Conservation (phyloP, 2,888 invertebrate genomes). For the Lordiphosa fenestrarum region DNA sequence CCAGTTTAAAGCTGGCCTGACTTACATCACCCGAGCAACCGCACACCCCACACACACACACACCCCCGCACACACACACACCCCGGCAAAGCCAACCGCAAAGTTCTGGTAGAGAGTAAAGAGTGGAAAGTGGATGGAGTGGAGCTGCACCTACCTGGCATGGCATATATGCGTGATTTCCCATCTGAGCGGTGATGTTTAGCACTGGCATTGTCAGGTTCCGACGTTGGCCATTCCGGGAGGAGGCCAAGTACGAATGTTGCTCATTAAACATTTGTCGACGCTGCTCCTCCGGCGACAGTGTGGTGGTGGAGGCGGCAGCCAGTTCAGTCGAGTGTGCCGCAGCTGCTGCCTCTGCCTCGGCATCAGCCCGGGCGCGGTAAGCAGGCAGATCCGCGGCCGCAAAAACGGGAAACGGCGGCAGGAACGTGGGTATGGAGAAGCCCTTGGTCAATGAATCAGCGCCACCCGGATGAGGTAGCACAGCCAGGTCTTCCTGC, state of each 20-base stretch:
- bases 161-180: constrained; percentile 94
- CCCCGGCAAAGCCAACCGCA: no score
- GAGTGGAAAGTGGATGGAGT: background rate
- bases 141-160: constrained; percentile 85
- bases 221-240: constrained; percentile 38
- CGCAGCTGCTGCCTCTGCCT: constrained; percentile 44
- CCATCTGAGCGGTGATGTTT: constrained; percentile 94
- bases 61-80: no score
- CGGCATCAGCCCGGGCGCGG: constrained; percentile 61
- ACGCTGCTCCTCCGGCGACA: constrained; percentile 67
- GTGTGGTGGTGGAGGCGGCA: constrained; percentile 47
- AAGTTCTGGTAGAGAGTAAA: background rate
- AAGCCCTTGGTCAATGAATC: constrained; percentile 77
- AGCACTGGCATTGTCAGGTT: constrained; percentile 80
- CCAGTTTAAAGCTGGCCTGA: no score
- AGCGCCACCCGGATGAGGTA: constrained; percentile 56
- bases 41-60: no score
- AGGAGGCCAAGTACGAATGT: constrained; percentile 72
- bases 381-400: constrained; percentile 75
- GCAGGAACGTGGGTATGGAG: constrained; percentile 77
- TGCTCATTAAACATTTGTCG: constrained; percentile 70
- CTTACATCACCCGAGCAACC: no score
- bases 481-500: constrained; percentile 12
- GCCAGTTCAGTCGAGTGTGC: constrained; percentile 38
- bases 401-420: constrained; percentile 75